Conservation (phyloP, 2,113 vertebrate species). For the Aspiorhynchus laticeps region DNA sequence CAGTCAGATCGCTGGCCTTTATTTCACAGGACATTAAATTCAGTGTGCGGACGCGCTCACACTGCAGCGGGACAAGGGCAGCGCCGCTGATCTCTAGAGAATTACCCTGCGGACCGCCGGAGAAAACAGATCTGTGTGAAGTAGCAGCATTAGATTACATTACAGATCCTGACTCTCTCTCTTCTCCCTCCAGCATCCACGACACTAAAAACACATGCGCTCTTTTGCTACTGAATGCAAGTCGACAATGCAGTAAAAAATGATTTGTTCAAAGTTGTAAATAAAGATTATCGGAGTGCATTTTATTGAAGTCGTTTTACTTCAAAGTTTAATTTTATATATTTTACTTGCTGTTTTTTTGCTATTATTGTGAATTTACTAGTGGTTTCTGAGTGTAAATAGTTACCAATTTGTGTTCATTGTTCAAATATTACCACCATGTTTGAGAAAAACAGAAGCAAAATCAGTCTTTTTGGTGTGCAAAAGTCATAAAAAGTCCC, state of each 20-base stretch:
- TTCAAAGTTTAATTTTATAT: neutral
- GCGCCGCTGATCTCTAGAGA: neutral
- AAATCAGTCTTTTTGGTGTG: neutral
- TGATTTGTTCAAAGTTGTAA: neutral
- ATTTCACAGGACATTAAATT: conserved; percentile 28
- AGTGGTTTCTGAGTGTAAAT: neutral
- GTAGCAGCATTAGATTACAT: neutral
- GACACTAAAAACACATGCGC: neutral
- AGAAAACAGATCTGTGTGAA: conserved; percentile 26
- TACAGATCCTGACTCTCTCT: neutral
- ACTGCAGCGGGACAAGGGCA: conserved; percentile 6
- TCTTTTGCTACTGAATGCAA: neutral
- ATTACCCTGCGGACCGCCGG: neutral
- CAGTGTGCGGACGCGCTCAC: neutral
- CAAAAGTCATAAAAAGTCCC: neutral
- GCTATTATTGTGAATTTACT: neutral
- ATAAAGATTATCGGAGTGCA: neutral
- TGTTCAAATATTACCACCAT: neutral
- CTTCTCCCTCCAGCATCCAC: neutral
- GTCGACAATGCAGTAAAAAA: neutral
- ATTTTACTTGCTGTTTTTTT: no score
- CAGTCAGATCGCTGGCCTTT: neutral
- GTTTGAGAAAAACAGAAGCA: neutral
- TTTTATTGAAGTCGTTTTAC: neutral
- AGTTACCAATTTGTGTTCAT: no score